phyloP scores from a whole-genome alignment of 1,140 invertebrate genomes.

The Zaprionus inermis region DNA sequence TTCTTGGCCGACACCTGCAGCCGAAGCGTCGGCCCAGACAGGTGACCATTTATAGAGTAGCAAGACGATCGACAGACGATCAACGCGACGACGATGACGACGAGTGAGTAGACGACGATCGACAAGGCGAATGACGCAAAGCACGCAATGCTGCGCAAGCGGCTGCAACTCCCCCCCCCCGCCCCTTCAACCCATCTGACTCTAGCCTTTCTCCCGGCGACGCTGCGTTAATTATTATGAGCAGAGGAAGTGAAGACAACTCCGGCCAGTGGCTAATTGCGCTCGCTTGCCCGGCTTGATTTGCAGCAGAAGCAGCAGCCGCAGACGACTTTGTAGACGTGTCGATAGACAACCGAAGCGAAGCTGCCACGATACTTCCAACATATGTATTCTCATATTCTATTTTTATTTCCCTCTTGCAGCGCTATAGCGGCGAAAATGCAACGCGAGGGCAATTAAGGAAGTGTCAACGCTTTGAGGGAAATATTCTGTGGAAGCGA shows the following conservation, averaged over 20 bases:
- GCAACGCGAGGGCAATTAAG: neutral
- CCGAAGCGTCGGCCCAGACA: slow-evolving; percentile 54
- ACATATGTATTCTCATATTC: slow-evolving; percentile 26
- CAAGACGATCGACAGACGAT: slow-evolving; percentile 79
- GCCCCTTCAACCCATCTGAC: neutral
- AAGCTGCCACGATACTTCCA: slow-evolving; percentile 9
- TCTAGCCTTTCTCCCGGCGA: slow-evolving; percentile 61
- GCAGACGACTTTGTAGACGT: slow-evolving; percentile 30
- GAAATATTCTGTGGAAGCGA: neutral
- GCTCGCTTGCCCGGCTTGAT: slow-evolving; percentile 48
- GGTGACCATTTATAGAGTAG: slow-evolving; percentile 76
- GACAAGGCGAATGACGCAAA: slow-evolving; percentile 73
- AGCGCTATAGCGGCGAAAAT: slow-evolving; percentile 33
- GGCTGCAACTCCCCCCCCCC: neutral
- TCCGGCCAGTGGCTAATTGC: slow-evolving; percentile 69
- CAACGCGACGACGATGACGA: slow-evolving; percentile 37
- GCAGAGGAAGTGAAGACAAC: slow-evolving; percentile 72
- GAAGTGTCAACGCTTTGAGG: slow-evolving; percentile 8
- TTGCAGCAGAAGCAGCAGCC: slow-evolving; percentile 45
- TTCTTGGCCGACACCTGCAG: slow-evolving; percentile 78
- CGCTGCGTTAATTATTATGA: slow-evolving; percentile 75
- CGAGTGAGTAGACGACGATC: slow-evolving; percentile 19
- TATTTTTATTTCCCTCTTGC: slow-evolving; percentile 13
- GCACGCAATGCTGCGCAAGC: slow-evolving; percentile 66
- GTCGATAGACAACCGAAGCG: slow-evolving; percentile 37